These are phyloP conservation scores for Elgaria multicarinata DNA, from an alignment of 2,113 vertebrate species.

Conservation along the genomic window DNA sequence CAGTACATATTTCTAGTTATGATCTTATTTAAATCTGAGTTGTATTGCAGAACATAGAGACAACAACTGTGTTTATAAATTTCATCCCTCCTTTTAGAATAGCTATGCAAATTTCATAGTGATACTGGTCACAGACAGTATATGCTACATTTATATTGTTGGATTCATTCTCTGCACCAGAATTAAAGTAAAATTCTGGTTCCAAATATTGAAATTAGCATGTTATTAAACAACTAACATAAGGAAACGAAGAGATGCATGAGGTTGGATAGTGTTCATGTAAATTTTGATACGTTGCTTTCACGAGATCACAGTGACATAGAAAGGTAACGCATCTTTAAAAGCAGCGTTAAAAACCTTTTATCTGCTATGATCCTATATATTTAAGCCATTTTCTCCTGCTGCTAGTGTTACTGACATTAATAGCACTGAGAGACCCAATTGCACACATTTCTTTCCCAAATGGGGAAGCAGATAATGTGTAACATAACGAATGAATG, in stretches of 20 bases:
- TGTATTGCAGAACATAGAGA: slow-evolving; percentile 24
- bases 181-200: not conserved
- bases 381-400: not conserved
- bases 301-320: not conserved
- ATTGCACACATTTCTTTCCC: not conserved
- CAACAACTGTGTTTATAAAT: slow-evolving; percentile 1
- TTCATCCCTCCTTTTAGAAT: not conserved
- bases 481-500: not conserved
- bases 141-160: not conserved
- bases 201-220: slow-evolving; percentile 35
- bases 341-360: not conserved
- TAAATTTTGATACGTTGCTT: slow-evolving; percentile 14
- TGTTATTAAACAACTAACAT: not conserved
- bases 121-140: not conserved
- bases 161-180: not conserved
- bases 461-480: not conserved
- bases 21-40: not conserved
- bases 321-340: not conserved
- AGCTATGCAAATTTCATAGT: not conserved
- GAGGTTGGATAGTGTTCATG: slow-evolving; percentile 5
- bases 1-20: not conserved
- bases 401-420: not conserved
- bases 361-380: not conserved
- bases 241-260: slow-evolving; percentile 19
- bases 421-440: not conserved